Percentiles rank a stretch among this genome's conserved stretches.
Evolutionary conservation across 2,888 invertebrate species (phyloP).

Genomic region (Dendrolimus houi): DNA sequence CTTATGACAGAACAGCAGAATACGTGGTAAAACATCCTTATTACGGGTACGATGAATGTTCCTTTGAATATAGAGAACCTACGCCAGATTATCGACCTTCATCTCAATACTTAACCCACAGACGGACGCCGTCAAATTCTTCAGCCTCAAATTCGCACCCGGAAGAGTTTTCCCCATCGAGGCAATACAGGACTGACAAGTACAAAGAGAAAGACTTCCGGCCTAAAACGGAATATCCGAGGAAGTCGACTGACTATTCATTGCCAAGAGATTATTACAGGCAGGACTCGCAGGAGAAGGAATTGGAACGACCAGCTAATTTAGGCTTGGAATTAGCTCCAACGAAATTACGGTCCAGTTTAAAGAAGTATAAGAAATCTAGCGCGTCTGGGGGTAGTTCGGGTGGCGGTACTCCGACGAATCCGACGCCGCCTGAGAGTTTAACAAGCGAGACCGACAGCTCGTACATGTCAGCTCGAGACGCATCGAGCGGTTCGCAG

Average conservation of each 20-base stretch:
- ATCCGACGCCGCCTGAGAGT: conserved; percentile 91
- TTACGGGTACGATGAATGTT: conserved; percentile 58
- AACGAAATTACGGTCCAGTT: conserved; percentile 84
- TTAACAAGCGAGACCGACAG: conserved; percentile 89
- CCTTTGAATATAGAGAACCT: conserved; percentile 55
- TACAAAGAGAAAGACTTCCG: conserved; percentile 48
- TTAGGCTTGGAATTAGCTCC: conserved; percentile 80
- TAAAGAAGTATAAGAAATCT: conserved; percentile 82
- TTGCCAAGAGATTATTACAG: conserved; percentile 55
- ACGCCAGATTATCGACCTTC: conserved; percentile 49
- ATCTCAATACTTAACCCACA: conserved; percentile 74
- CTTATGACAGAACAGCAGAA: conserved; percentile 60
- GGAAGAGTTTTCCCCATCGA: conserved; percentile 62
- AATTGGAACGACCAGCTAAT: conserved; percentile 60
- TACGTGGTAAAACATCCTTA: conserved; percentile 62
- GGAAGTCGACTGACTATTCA: conserved; percentile 52
- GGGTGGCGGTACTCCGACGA: conserved; percentile 84
- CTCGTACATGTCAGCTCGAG: conserved; percentile 91
- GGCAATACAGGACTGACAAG: conserved; percentile 40
- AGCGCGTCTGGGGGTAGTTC: conserved; percentile 75
- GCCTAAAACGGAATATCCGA: conserved; percentile 52
- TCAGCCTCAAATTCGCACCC: conserved; percentile 75
- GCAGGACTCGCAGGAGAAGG: conserved; percentile 50
- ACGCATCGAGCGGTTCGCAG: conserved; percentile 81
- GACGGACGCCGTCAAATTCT: conserved; percentile 87